Base-by-base conservation (phyloP, 2,888 invertebrate species). In the Drosophila paranaensis region DNA sequence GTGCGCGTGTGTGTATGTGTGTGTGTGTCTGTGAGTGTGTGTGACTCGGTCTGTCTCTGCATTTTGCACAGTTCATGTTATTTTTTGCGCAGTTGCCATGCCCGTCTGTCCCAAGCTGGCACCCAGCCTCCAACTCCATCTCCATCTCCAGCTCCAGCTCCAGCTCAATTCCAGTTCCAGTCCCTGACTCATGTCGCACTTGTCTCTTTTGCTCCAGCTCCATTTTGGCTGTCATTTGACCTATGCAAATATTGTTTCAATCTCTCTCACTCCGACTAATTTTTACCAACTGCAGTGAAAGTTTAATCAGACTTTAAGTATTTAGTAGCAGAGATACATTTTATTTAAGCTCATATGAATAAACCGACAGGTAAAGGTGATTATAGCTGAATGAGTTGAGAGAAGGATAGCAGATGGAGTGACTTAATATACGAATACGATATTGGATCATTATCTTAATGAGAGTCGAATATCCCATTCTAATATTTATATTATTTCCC, bases 161-260 rank as follows among this genome's bases (percentile, higher is more conserved):
- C 27, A 43, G 37, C 37, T 35, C 56, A 40, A 16, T 46, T n/a
- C 30, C 71, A 61, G 45, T 48, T 46, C 27, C 30, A 39, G 13
- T 50, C 14, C 45, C 50, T 39, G 54, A 50, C 51, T 64, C 63
- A 46, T 57, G 57, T 66, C 69, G 53, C 69, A 68, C 20, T 65
- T 66, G 66, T 77, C 54, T 79, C 67, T 67, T 10, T 55, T 68
- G 61, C 48, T 56, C 71, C 60, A 60, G 58, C 68, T 68, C 66
- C 82, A 69, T 55, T 79, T 79, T 66, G 77, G 82, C 80, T 79
- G 80, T 87, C 84, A 89, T 87, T 81, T 74, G 84, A 89, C 84
- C 84, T 89, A 89, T 79, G 68, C 71, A 79, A 84, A 84, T 89
- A 89, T 89, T 84, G 39, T 71, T 81, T 81, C 69, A 84, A 84